A percentile compares a stretch with the other conserved stretches of the same genome.
Conservation (phyloP, 2,113 vertebrate genomes). For the Prochilodus magdalenae region DNA sequence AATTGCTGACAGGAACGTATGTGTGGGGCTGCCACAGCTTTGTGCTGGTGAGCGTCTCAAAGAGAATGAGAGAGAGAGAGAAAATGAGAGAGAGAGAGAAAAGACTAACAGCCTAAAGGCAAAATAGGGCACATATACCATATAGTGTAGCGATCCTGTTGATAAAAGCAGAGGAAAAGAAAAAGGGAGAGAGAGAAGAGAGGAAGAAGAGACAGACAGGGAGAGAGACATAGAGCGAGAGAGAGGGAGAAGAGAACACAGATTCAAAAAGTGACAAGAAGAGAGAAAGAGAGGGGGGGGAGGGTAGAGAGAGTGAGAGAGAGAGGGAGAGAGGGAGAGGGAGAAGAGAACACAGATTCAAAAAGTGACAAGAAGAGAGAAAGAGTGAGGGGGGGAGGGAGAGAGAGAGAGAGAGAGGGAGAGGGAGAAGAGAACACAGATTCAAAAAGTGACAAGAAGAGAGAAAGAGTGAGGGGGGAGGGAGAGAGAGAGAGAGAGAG, state of each 20-base stretch:
- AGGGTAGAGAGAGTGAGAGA: too few relatives aligned
- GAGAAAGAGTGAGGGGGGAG: too few relatives aligned
- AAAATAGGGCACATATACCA: background rate
- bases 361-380: background rate
- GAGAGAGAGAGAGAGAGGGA: background rate
- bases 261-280: background rate
- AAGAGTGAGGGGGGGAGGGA: background rate
- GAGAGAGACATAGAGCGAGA: background rate
- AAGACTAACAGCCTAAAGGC: background rate
- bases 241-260: background rate
- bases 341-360: too few relatives aligned
- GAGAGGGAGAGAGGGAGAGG: too few relatives aligned
- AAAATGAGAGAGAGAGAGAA: background rate
- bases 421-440: background rate
- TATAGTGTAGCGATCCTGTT: background rate
- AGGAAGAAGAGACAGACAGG: too few relatives aligned
- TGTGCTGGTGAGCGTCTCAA: background rate
- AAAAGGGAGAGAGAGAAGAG: too few relatives aligned
- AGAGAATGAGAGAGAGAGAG: background rate
- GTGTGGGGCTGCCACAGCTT: background rate
- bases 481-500: background rate
- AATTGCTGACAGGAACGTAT: slow-evolving; percentile 19
- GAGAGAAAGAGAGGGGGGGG: background rate
- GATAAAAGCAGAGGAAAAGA: background rate
- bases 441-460: background rate